A percentile compares a stretch with the other conserved stretches of the same genome.
Evolutionary conservation across 92 coral and sea anemone species (phyloP).

Genomic region (Porites lobata): DNA sequence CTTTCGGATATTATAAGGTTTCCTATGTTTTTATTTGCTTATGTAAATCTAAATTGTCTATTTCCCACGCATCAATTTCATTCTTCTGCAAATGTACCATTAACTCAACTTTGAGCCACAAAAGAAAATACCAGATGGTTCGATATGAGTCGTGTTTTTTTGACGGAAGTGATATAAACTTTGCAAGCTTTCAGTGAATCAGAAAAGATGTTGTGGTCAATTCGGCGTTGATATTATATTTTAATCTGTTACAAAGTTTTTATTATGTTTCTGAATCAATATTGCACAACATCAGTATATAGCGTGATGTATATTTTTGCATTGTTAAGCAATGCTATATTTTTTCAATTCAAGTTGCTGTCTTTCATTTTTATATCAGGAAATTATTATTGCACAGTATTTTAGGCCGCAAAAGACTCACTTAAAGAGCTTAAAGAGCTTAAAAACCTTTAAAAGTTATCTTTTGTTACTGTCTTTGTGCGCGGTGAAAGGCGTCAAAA

Average conservation of each 20-base stretch:
- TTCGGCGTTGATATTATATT: background rate
- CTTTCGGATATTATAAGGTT: slow-evolving; percentile 4
- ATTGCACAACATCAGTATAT: background rate
- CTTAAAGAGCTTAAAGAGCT: background rate
- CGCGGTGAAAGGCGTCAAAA: background rate
- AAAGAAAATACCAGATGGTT: too few species aligned
- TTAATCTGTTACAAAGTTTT: background rate
- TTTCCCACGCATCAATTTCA: background rate
- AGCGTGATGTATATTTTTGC: background rate
- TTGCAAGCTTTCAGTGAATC: background rate
- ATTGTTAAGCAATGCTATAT: background rate
- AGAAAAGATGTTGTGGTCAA: background rate
- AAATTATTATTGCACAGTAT: too few species aligned
- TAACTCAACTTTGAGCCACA: too few species aligned
- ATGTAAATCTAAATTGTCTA: background rate
- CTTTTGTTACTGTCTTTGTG: background rate
- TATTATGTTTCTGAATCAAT: background rate
- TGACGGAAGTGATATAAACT: background rate
- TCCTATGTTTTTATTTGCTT: background rate
- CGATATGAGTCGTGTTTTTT: background rate
- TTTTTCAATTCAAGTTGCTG: too few species aligned
- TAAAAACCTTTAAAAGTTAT: too few species aligned
- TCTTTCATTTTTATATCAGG: background rate
- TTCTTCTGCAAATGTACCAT: too few species aligned
- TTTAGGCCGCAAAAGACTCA: background rate